These are phyloP conservation scores for Astur gentilis DNA, from an alignment of 2,113 vertebrate species.

Conservation along the genomic window DNA sequence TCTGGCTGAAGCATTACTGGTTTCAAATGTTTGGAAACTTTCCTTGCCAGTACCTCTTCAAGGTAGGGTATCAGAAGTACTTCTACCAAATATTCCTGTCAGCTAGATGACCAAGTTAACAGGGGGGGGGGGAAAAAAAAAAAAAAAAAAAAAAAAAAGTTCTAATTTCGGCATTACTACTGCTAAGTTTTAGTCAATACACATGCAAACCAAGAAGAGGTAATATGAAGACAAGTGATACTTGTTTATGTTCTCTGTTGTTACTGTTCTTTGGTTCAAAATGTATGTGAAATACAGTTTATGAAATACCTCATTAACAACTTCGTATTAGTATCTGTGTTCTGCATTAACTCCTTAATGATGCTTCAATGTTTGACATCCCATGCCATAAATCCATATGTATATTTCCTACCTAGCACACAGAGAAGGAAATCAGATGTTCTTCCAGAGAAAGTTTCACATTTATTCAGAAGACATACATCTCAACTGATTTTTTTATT, in stretches of 20 bases:
- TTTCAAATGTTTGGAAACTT: background rate
- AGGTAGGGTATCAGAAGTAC: background rate
- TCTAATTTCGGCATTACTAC: background rate
- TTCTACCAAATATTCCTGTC: background rate
- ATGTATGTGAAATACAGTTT: background rate
- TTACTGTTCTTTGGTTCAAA: constrained; percentile 16
- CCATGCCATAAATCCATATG: background rate
- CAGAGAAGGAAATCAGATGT: background rate
- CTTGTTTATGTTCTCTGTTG: background rate
- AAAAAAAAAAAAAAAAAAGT: background rate
- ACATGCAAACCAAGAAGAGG: background rate
- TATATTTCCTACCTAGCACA: background rate
- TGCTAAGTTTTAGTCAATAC: background rate
- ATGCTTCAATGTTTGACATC: background rate
- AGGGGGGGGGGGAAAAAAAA: background rate
- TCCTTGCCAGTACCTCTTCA: background rate
- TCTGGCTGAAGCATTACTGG: background rate
- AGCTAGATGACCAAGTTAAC: background rate
- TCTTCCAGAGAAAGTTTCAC: background rate
- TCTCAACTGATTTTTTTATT: background rate
- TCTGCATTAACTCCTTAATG: background rate
- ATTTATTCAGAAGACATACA: constrained; percentile 29
- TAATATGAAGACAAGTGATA: background rate
- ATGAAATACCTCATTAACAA: background rate
- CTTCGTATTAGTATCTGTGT: background rate